Base-by-base conservation (phyloP, 2,888 invertebrate species). In the Sminthurinus aureus region DNA sequence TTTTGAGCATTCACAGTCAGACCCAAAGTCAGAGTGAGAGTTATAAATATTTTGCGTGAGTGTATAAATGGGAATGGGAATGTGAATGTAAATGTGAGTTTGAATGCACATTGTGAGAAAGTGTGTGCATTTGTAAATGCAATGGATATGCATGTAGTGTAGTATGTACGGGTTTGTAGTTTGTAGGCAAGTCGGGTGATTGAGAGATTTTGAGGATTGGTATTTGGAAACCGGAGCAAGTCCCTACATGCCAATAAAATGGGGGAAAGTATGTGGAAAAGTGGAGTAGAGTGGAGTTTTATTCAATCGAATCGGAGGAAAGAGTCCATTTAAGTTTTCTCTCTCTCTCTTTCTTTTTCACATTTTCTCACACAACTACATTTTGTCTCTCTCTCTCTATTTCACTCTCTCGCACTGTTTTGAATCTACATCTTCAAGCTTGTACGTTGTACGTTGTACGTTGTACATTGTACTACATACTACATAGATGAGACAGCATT, bases 271-370 rank as follows among this genome's bases (percentile, higher is more conserved):
- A 82, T 85, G 85, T 84, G 84, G 86, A 85, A 85, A 86, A 86
- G 86, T 86, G 86, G 86, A 86, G 83, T 86, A 85, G 85, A 86
- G 86, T 86, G 86, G 86, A 86, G 83, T 86, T 86, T 86, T 86
- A 86, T 86, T 85, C 85, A 85, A 85, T 84, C 81, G 82, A 83
- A 83, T 84, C 78, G 58, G 67, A 58, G 67, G 67, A 79, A 83
- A 81, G 85, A 85, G 85, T 85, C 85, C 81, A 85, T 85, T 85
- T 85, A 83, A 81, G 64, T 67, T 69, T 73, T 22, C 73, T 75
- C 83, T 83, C 79, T 38, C 67, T 50, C 58, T 38, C 38, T 38
- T 38, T 38, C 50, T 13, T 81, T 78, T 38, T 38, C 38, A 38
- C 38, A 38, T 38, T 38, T 38, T 38, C 38, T 38, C 38, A 38